Conservation (phyloP, 2,797 vertebrate species). For the Tragopan temminckii region DNA sequence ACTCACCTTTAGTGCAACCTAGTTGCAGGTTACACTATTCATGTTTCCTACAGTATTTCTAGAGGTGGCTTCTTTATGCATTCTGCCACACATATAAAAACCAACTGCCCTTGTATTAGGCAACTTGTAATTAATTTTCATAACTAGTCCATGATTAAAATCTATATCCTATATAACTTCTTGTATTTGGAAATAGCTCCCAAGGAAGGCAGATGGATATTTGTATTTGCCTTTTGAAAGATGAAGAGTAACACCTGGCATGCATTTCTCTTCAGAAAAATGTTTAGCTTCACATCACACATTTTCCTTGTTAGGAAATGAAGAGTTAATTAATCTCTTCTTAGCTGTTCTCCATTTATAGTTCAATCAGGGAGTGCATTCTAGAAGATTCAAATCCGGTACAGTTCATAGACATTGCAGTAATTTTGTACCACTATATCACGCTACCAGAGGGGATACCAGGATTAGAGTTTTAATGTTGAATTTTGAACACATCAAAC, state of each 20-base stretch:
- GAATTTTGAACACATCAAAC: slow-evolving; percentile 20
- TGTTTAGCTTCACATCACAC: slow-evolving; percentile 27
- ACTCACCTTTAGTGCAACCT: not conserved
- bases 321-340: slow-evolving; percentile 60
- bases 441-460: slow-evolving; percentile 32
- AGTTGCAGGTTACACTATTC: not conserved
- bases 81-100: not conserved
- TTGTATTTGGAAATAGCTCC: not conserved
- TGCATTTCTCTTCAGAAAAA: slow-evolving; percentile 12
- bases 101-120: not conserved
- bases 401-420: slow-evolving; percentile 10
- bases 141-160: not conserved
- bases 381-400: slow-evolving; percentile 37
- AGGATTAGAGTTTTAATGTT: slow-evolving; percentile 46
- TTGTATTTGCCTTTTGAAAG: not conserved
- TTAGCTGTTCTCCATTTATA: slow-evolving; percentile 47
- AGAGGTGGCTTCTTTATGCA: not conserved
- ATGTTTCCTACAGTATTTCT: not conserved
- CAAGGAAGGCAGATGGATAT: not conserved
- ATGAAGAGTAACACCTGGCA: not conserved
- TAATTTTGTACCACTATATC: slow-evolving; percentile 32
- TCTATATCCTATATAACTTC: rapidly evolving
- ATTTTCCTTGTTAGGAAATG: slow-evolving; percentile 30
- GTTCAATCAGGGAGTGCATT: slow-evolving; percentile 38
- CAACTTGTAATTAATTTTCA: not conserved